These are phyloP conservation scores for Copidosoma floridanum DNA, from an alignment of 1,140 invertebrate species.

Conservation along the genomic window DNA sequence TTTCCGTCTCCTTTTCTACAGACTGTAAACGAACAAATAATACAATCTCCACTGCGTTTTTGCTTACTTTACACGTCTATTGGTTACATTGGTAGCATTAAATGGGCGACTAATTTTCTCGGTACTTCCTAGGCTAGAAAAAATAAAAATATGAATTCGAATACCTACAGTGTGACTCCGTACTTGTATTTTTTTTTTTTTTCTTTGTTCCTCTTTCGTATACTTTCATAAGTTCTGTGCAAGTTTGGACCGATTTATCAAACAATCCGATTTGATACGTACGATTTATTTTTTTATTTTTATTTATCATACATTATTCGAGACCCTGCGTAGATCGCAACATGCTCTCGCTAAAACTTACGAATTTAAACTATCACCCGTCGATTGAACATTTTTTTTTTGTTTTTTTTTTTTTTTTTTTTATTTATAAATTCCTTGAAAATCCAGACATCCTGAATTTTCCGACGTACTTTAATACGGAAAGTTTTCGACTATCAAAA, in stretches of 20 bases:
- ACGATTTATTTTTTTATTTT: slow-evolving; percentile 25
- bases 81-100: not conserved
- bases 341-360: slow-evolving; percentile 1
- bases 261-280: slow-evolving; percentile 38
- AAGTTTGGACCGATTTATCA: slow-evolving; percentile 43
- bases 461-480: not conserved
- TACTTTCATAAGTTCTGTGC: slow-evolving; percentile 48
- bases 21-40: not conserved
- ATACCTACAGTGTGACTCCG: too few species aligned
- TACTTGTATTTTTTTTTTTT: too few species aligned
- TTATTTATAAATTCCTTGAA: not conserved
- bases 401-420: not conserved
- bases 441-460: not conserved
- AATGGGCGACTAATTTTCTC: not conserved
- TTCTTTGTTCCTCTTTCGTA: slow-evolving; percentile 37
- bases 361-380: slow-evolving; percentile 3
- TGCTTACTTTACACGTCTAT: not conserved
- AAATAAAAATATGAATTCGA: too few species aligned
- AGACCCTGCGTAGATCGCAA: slow-evolving; percentile 11
- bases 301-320: slow-evolving; percentile 17
- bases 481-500: too few species aligned
- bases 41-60: not conserved
- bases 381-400: not conserved
- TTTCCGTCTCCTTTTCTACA: too few species aligned
- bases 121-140: too few species aligned